Conservation (phyloP, 2,113 vertebrate species). For the Hiodon tergisus region DNA sequence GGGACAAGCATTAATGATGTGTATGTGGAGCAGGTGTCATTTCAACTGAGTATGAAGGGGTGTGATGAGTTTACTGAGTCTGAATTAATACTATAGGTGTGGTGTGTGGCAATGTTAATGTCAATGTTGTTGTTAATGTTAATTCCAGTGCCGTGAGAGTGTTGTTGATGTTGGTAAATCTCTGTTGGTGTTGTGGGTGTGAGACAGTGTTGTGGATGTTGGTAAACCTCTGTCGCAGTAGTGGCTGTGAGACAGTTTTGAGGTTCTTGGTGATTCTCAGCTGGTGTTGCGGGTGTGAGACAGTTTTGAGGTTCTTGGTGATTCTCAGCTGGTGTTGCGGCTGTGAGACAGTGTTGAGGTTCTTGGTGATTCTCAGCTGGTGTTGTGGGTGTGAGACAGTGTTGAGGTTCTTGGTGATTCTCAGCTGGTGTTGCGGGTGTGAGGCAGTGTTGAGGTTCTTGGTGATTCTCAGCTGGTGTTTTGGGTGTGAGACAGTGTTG, state of each 20-base stretch:
- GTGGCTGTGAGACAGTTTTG: neutral
- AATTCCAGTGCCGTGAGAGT: too few species aligned
- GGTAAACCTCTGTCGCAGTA: neutral
- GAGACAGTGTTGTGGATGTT: neutral
- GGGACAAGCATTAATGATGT: too few species aligned
- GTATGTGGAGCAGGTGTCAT: too few species aligned
- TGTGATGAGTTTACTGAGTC: too few species aligned
- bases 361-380: neutral
- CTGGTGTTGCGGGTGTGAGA: too few species aligned
- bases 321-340: too few species aligned
- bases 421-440: slow-evolving; percentile 3
- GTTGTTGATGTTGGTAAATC: neutral
- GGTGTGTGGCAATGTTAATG: too few species aligned
- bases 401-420: neutral
- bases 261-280: neutral
- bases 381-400: neutral
- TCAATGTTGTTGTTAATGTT: too few species aligned
- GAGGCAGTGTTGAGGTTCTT: neutral
- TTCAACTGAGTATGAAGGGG: too few species aligned
- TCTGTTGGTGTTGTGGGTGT: neutral
- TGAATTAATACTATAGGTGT: too few species aligned
- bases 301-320: neutral
- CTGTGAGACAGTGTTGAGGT: neutral
- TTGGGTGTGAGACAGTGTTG: slow-evolving; percentile 12
- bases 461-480: slow-evolving; percentile 21